Evolutionary conservation across 2,797 vertebrate genomes (phyloP).

Genomic region (Oryzias sinensis): DNA sequence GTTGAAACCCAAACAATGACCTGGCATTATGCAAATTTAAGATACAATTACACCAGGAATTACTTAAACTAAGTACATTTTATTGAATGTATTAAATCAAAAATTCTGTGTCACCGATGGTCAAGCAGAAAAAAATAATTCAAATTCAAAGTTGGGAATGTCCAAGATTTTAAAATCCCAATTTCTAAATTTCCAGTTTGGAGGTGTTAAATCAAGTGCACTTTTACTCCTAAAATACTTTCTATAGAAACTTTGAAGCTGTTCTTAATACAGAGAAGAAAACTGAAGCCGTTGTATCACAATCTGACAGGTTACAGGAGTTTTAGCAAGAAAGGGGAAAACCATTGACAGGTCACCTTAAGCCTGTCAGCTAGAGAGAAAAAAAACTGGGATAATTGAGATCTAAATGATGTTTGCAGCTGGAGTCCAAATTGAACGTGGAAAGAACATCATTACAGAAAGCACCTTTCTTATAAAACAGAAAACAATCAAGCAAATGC

Average conservation of each 20-base stretch:
- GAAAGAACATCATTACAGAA: slow-evolving; percentile 45
- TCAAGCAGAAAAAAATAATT: too few species aligned
- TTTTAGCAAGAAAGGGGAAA: slow-evolving; percentile 26
- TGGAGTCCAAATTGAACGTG: slow-evolving; percentile 42
- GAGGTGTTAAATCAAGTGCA: background rate
- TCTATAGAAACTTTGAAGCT: slow-evolving; percentile 8
- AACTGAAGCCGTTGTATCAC: slow-evolving; percentile 24
- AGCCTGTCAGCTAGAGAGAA: background rate
- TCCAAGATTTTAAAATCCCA: too few species aligned
- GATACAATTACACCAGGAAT: too few species aligned
- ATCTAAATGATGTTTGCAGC: slow-evolving; percentile 52
- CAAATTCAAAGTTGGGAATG: too few species aligned
- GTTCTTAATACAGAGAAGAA: slow-evolving; percentile 5
- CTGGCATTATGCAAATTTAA: too few species aligned
- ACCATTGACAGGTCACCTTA: slow-evolving; percentile 50
- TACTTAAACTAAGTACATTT: too few species aligned
- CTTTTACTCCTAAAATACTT: slow-evolving; percentile 2
- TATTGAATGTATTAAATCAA: too few species aligned
- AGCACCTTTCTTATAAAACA: slow-evolving; percentile 21
- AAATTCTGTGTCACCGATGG: too few species aligned
- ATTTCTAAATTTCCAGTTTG: background rate
- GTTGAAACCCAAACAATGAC: too few species aligned
- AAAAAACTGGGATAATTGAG: slow-evolving; percentile 52
- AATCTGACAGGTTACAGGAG: slow-evolving; percentile 7
- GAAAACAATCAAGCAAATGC: slow-evolving; percentile 40